Base-by-base conservation (phyloP, 2,113 vertebrate genomes). In the Etia nguti region DNA sequence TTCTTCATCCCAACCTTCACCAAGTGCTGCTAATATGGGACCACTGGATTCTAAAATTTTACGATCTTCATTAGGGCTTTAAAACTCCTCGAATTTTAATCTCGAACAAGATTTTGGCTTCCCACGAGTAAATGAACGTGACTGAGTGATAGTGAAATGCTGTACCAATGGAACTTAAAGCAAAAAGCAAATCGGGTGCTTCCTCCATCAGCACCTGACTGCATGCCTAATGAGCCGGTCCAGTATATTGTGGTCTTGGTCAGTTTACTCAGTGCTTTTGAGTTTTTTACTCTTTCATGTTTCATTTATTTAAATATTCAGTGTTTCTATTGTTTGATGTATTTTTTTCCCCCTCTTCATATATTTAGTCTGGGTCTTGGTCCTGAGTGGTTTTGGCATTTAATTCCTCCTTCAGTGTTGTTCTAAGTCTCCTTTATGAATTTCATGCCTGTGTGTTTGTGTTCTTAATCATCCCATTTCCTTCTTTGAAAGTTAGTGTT, bases 121-220 rank as follows among this genome's bases (percentile, higher is more conserved):
- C 15, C 16, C 13, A 16, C 2, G 0, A 10, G 9, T 31, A 29
- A 31, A 31, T 16, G 26, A 29, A 16, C 4, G 4, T 59, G 55
- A 57, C 24, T 29, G 55, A 57, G 22, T 4, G 55, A 57, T 29
- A 15, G 4, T 57, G 55, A 26, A 57, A 26, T 15, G 22, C 55
- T 57, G 55, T 12, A 24, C 11, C 6, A 7, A 26, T 13, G 8
- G 12, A 57, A 57, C 24, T 24, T 22, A 24, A 56, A 56, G 54
- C 54, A 13, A 56, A 56, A 24, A 4, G 10, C 10, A 56, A 54
- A 13, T 13, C 3, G 0, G 22, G 0, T 5, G 20, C 54, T 26
- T 22, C 55, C 55, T 57, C 6, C 22, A 26, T 57, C 22, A 56
- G 55, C 22, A 15, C 43, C 43, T 13, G 2, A 46, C 12, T 13